phyloP scores from a whole-genome alignment of 1,140 invertebrate genomes.

The Heliconius melpomene region DNA sequence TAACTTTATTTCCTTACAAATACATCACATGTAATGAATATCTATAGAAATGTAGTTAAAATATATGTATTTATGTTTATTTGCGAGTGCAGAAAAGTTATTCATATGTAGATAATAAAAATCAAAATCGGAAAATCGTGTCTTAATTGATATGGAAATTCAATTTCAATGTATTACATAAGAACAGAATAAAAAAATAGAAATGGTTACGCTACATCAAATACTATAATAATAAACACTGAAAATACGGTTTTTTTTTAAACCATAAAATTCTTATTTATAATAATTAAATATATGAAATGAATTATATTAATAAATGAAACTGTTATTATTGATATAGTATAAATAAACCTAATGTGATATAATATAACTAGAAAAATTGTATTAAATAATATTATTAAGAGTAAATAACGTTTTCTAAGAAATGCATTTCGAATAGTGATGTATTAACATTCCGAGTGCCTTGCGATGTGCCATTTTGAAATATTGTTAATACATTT shows the following conservation, averaged over 20 bases:
- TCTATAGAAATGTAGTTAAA: background rate
- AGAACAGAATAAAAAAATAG: no score
- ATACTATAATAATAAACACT: no score
- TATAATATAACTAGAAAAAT: constrained; percentile 9
- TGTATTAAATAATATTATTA: constrained; percentile 12
- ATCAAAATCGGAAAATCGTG: no score
- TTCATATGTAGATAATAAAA: no score
- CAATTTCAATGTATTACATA: no score
- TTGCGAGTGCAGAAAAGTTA: no score
- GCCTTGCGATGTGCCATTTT: constrained; percentile 36
- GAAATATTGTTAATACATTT: constrained; percentile 21
- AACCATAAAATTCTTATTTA: background rate
- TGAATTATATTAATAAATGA: background rate
- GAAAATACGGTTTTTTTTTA: background rate
- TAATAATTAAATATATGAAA: background rate
- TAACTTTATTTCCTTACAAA: background rate
- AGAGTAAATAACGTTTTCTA: background rate
- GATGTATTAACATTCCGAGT: constrained; percentile 38
- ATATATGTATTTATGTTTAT: no score
- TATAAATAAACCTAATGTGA: constrained; percentile 18
- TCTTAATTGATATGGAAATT: no score
- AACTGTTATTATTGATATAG: background rate
- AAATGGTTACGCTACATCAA: no score
- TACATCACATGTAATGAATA: background rate
- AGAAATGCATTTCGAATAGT: constrained; percentile 23